These are phyloP conservation scores for Gortyna flavago DNA, from an alignment of 2,888 invertebrate species.

Conservation along the genomic window DNA sequence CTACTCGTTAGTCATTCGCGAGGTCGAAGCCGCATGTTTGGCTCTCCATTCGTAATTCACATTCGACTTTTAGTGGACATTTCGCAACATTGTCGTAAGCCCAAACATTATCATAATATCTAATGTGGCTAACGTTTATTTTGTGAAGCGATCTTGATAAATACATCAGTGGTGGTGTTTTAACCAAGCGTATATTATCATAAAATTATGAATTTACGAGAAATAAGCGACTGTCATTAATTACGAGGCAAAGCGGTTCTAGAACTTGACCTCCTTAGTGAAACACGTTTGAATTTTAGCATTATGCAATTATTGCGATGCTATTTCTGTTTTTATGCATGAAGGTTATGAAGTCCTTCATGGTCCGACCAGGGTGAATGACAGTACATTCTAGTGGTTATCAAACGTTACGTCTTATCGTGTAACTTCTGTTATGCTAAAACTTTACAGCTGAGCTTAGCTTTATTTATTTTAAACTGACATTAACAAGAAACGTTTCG, in stretches of 20 bases:
- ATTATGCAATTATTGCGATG: conserved; percentile 79
- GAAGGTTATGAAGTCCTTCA: conserved; percentile 71
- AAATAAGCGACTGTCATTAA: conserved; percentile 70
- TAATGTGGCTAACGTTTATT: conserved; percentile 40
- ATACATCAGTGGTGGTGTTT: conserved; percentile 60
- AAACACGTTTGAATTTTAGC: conserved; percentile 80
- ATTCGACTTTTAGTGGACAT: conserved; percentile 65
- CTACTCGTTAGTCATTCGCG: conserved; percentile 76
- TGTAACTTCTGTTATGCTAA: conserved; percentile 1
- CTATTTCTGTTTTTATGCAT: conserved; percentile 75
- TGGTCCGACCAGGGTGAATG: conserved; percentile 74
- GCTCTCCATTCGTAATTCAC: conserved; percentile 79
- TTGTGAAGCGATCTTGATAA: conserved; percentile 39
- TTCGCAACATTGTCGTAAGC: conserved; percentile 69
- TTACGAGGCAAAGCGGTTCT: conserved; percentile 75
- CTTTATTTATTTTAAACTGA: conserved; percentile 35
- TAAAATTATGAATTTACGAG: conserved; percentile 72
- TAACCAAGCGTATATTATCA: conserved; percentile 67
- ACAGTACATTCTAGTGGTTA: conserved; percentile 40
- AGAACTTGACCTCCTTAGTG: conserved; percentile 86
- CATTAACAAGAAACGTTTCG: conserved; percentile 33
- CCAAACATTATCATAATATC: conserved; percentile 42
- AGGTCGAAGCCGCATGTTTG: conserved; percentile 77
- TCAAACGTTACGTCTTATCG: conserved; percentile 16
- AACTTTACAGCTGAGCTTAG: neutral